Evolutionary conservation across 2,113 vertebrate species (phyloP).

Genomic region (Grammomys surdaster): DNA sequence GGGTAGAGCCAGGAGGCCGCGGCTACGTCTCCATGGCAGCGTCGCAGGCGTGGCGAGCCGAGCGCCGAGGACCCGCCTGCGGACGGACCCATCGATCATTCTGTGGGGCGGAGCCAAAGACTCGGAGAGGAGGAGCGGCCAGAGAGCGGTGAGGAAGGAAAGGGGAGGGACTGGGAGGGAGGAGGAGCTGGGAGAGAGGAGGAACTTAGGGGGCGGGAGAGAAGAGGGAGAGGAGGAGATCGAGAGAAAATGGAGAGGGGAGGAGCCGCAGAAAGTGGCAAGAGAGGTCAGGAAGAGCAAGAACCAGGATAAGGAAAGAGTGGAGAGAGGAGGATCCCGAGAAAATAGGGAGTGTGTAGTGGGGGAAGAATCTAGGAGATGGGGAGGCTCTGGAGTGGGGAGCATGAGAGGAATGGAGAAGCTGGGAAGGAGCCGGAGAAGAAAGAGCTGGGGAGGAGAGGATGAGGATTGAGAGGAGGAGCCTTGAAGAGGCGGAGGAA

Average conservation of each 20-base stretch:
- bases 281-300: background rate
- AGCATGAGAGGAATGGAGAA: too few species aligned
- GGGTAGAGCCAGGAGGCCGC: background rate
- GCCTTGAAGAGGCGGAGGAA: too few species aligned
- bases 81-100: background rate
- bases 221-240: too few species aligned
- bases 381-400: too few species aligned
- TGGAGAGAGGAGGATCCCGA: background rate
- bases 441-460: background rate
- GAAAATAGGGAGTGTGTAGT: background rate
- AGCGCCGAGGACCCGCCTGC: background rate
- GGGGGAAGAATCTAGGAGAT: too few species aligned
- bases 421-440: background rate
- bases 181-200: background rate
- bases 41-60: background rate
- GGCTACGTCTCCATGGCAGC: conserved; percentile 16
- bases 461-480: too few species aligned
- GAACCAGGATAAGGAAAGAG: background rate
- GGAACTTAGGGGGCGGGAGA: background rate
- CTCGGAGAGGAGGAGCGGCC: background rate
- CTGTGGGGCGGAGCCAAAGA: accelerated
- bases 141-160: too few species aligned
- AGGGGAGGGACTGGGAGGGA: background rate
- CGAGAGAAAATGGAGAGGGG: background rate
- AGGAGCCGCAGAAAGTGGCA: background rate